Percentiles rank a stretch among this genome's conserved stretches.
Conservation (phyloP, 2,113 vertebrate species). For the Gobiocypris rarus region DNA sequence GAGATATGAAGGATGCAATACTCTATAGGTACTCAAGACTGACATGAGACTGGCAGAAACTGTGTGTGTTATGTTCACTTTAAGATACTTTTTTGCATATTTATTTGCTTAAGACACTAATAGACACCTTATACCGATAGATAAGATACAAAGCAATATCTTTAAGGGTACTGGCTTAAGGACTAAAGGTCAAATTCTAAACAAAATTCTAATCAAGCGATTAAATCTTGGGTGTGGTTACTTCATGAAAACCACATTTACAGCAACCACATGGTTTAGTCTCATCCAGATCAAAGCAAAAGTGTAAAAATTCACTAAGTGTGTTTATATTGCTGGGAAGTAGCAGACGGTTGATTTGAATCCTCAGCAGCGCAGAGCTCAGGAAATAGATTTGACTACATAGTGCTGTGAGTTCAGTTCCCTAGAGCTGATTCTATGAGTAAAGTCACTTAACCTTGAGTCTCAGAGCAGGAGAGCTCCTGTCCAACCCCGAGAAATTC, state of each 20-base stretch:
- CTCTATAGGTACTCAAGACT: no score
- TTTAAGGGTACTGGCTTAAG: no score
- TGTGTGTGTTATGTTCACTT: no score
- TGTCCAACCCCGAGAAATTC: background rate
- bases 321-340: slow-evolving; percentile 4
- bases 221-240: background rate
- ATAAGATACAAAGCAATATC: no score
- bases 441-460: slow-evolving; percentile 17
- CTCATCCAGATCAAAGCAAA: background rate
- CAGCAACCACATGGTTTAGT: background rate
- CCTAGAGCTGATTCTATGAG: slow-evolving; percentile 17
- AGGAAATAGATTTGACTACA: slow-evolving; percentile 27
- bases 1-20: no score
- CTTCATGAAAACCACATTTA: background rate
- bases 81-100: no score
- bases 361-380: background rate
- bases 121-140: no score
- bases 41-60: no score
- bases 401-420: slow-evolving; percentile 2
- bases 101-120: no score
- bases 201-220: background rate
- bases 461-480: background rate
- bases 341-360: background rate
- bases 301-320: background rate
- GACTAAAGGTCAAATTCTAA: background rate